Evolutionary conservation across 2,888 invertebrate species (phyloP), one percentile per base, ranked within the genome.

Genomic region (Auanema freiburgensis): DNA sequence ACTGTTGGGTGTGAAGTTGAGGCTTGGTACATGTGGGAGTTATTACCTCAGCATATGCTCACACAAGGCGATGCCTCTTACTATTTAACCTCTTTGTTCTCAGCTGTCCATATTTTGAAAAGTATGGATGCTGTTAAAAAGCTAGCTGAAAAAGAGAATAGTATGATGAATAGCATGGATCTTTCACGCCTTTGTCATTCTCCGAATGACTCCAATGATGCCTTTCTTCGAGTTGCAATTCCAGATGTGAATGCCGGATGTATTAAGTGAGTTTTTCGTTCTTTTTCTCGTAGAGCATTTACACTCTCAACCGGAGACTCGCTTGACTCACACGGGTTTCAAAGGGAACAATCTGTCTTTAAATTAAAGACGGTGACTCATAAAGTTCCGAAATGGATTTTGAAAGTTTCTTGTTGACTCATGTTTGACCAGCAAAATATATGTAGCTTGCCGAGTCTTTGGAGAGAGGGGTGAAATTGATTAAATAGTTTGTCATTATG

Each of bases 241-340:
- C 95, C 95, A 14, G 93, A 96, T 86, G 95, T 96, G 86, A 88
- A 91, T 79, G 91, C 92, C 80, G 95, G 94, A 59, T 92, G 92
- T 33, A 90, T 96, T 81, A 89, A 92, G 72, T 84, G 92, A 65
- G 91, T 40, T 11, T 40, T 43, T 62, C 1, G 1, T 5, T 46
- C 11, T 8, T 21, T 33, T 33, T 8, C 33, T 33, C 33, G 33
- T 33, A 33, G 8, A 33, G 33, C 33, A 33, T 33, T 33, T 33
- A 33, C 33, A 33, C 33, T 33, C 3, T 33, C 33, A 5, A 33
- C 3, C 4, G 8, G 33, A 33, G 33, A 33, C 4, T 33, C 33
- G 33, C 8, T 33, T 33, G 33, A 33, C 3, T 33, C 33, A 33
- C 8, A 8, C 33, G 33, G 3, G 3, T 33, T 33, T 33, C 33